Percentiles rank a stretch among this genome's conserved stretches.
Conservation (phyloP, 2,113 vertebrate species). For the Tupaia chinensis region DNA sequence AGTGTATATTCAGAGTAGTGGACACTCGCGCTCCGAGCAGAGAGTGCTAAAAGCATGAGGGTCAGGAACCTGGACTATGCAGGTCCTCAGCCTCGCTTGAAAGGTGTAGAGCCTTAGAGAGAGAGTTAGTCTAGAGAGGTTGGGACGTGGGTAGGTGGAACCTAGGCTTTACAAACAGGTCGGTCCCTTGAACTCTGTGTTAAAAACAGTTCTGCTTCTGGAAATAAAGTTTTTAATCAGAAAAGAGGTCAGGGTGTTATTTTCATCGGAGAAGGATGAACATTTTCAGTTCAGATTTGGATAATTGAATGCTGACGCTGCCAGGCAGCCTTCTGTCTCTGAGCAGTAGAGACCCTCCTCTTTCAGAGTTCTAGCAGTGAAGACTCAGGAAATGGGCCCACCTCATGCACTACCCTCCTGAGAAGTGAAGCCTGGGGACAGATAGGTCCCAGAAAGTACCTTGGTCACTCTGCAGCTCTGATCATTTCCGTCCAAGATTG, state of each 20-base stretch:
- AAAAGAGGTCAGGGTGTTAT: constrained; percentile 34
- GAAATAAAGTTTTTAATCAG: constrained; percentile 73
- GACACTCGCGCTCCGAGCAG: not conserved
- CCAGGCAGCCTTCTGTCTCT: not conserved
- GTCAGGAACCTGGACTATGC: rapidly evolving
- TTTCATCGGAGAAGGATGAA: not conserved
- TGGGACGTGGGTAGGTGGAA: not conserved
- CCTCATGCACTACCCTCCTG: not conserved
- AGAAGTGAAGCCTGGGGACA: not conserved
- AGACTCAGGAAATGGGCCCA: not conserved
- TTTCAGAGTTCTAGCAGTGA: not conserved
- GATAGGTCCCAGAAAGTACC: not conserved
- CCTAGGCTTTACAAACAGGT: not conserved
- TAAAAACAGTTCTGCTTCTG: constrained; percentile 59
- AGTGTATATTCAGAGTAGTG: not conserved
- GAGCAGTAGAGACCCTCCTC: not conserved
- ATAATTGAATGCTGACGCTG: not conserved
- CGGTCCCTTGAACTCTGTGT: not conserved
- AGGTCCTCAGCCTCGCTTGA: not conserved
- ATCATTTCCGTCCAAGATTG: not conserved
- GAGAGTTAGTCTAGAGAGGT: not conserved
- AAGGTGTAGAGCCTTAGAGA: not conserved
- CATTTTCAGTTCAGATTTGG: not conserved
- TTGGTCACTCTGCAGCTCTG: not conserved
- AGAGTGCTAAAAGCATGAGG: not conserved